Base-by-base conservation (phyloP, 2,113 vertebrate genomes). In the Gasterosteus nipponicus region DNA sequence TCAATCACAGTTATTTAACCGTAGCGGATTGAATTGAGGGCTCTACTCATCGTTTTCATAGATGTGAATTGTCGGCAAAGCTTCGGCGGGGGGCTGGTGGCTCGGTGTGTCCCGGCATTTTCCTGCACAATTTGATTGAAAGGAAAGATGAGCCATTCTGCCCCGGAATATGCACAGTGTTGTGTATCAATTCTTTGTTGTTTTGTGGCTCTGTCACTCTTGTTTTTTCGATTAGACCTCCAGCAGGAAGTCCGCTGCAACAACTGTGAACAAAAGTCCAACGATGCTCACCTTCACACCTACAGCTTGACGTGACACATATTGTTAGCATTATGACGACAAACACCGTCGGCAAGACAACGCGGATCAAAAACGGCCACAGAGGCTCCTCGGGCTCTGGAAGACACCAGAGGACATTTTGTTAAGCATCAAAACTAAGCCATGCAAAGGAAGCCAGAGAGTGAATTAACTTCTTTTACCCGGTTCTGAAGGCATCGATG, bases 401-500 rank as follows among this genome's bases (percentile, higher is more conserved):
- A 47, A 19, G 10, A 44, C 2, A 33, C 57, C 39, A 49, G 6
- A 58, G 19, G 10, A 47, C 6, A 4, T 73, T 57, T 70, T 2
- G 35, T 19, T 31, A 4, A 12, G n/a, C 53, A 8, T 38, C 3
- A 57, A 15, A 35, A 7, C 12, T 5, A 56, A 7, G 16, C 15
- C 15, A 38, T 29, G 31, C 19, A 15, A 57, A 3, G 6, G 12
- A 57, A 31, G 9, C 39, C 10, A 76, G 35, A 22, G 41, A 16
- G 5, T 39, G 33, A 75, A 18, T 71, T 29, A 57, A 62, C 19
- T 49, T 16, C 19, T 16, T 82, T 77, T 81, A 86, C 89, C 68
- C 46, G 38, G 53, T 22, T 58, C 31, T 26, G 15, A 4, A 56
- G 44, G 76, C 3, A 5, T 46, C 29, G 1, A 7, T 11, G 10